Percentiles rank a stretch among this genome's conserved stretches.
phyloP scores from a whole-genome alignment of 2,113 vertebrate species.

The Galbula dea region DNA sequence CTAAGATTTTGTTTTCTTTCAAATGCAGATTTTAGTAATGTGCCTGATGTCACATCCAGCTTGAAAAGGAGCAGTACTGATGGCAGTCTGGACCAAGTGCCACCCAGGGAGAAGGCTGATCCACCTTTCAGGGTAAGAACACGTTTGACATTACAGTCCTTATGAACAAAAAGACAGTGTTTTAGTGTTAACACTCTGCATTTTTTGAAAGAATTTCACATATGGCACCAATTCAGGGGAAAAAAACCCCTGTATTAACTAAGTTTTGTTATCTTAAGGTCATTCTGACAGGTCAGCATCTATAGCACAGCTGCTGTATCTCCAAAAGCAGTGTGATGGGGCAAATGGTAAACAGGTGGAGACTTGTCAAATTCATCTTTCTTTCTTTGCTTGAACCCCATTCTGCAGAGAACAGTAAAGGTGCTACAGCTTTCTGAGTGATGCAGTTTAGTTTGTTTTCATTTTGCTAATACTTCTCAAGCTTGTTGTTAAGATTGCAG shows the following conservation, averaged over 20 bases:
- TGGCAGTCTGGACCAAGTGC: conserved; percentile 71
- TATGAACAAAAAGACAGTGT: not conserved
- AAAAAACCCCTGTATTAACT: not conserved
- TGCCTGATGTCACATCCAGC: conserved; percentile 73
- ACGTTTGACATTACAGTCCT: not conserved
- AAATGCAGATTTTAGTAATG: conserved; percentile 77
- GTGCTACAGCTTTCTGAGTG: not conserved
- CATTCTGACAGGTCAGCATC: not conserved
- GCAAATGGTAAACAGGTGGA: not conserved
- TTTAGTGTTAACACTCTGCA: not conserved
- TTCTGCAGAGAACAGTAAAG: not conserved
- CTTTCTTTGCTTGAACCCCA: not conserved
- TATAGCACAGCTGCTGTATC: not conserved
- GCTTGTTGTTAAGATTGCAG: not conserved
- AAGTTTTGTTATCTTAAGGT: not conserved
- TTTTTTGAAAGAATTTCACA: not conserved
- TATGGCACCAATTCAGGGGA: not conserved
- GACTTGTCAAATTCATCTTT: not conserved
- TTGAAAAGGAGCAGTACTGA: conserved; percentile 77
- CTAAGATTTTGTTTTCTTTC: conserved; percentile 18
- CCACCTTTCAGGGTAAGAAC: conserved; percentile 75
- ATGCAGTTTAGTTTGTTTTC: not conserved
- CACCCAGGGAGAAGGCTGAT: conserved; percentile 62
- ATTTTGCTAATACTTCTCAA: not conserved
- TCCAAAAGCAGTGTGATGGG: not conserved